Percentiles rank a stretch among this genome's conserved stretches.
These are phyloP conservation scores for Ischnus inquisitorius DNA, from an alignment of 2,888 invertebrate species.

Conservation along the genomic window DNA sequence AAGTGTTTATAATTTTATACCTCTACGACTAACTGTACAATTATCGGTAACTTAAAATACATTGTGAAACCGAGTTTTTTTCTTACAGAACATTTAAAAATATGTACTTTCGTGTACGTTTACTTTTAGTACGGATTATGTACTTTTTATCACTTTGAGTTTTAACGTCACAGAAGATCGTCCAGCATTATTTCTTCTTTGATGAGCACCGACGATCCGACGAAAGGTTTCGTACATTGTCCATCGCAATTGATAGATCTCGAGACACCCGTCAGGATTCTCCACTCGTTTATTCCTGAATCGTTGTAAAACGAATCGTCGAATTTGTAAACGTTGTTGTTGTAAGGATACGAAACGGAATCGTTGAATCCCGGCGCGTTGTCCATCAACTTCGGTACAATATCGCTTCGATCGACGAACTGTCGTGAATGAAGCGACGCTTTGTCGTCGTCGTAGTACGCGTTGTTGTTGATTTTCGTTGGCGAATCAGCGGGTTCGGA, in stretches of 20 bases:
- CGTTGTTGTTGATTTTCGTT: neutral
- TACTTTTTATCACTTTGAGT: neutral
- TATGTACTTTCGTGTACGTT: neutral
- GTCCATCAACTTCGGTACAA: conserved; percentile 49
- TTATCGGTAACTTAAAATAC: neutral
- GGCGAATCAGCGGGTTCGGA: neutral
- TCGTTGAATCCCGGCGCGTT: conserved; percentile 43
- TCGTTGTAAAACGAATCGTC: conserved; percentile 56
- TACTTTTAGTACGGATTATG: neutral
- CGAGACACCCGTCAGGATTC: neutral
- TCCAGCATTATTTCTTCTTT: conserved; percentile 69
- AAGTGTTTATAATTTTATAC: conserved; percentile 28
- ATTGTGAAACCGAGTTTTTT: neutral
- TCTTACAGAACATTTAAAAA: too few species aligned
- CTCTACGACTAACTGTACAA: conserved; percentile 48
- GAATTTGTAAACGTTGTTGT: conserved; percentile 35
- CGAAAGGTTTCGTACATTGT: neutral
- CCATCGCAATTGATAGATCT: neutral
- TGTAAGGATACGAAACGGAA: neutral
- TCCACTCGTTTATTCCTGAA: conserved; percentile 36
- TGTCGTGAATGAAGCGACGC: neutral
- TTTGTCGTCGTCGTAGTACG: conserved; percentile 24
- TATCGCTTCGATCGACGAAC: conserved; percentile 33
- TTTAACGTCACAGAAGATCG: conserved; percentile 40
- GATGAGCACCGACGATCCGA: conserved; percentile 49